Base-by-base conservation (phyloP, 2,797 vertebrate genomes). In the Rachycentron canadum region DNA sequence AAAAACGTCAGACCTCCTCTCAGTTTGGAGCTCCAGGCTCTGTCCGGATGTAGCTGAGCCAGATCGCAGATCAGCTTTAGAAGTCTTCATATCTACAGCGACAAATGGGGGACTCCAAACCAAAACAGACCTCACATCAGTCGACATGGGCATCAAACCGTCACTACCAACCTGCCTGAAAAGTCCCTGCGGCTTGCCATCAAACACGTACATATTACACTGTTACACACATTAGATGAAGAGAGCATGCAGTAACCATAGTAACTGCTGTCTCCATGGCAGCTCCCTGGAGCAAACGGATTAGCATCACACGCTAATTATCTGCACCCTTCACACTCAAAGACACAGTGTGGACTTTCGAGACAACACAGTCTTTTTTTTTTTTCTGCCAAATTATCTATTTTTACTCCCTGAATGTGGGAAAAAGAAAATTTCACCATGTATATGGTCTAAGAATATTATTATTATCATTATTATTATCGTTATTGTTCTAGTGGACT, bases 381-480 rank as follows among this genome's bases (percentile, higher is more conserved):
- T 80, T 86, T n/a, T n/a, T 85, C 89, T 91, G 89, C 88, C 87
- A 92, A 91, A 92, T 90, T 73, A 88, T 92, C 86, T 90, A 90
- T 89, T 93, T 92, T 92, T 89, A 81, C 74, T 92, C 80, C 64
- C 80, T 68, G 62, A 76, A 80, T 83, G 76, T 71, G 86, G 84
- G 76, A 64, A 73, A 82, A 68, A 83, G 58, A 81, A 73, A 83
- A 75, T 49, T 76, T 67, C 81, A 81, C 64, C 82, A 86, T 76
- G 56, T 76, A 78, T 82, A 83, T 58, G 66, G 83, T 85, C 11
- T 14, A 79, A 52, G 75, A 87, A 41, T 85, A 78, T 83, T 72
- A 79, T 83, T 83, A 63, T 53, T 74, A 73, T 61, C 56, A 58
- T 78, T 66, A 79, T 79, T 74, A 69, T 85, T 81, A 82, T 86